phyloP scores from a whole-genome alignment of 2,113 vertebrate species.

The Cheirogaleus medius region DNA sequence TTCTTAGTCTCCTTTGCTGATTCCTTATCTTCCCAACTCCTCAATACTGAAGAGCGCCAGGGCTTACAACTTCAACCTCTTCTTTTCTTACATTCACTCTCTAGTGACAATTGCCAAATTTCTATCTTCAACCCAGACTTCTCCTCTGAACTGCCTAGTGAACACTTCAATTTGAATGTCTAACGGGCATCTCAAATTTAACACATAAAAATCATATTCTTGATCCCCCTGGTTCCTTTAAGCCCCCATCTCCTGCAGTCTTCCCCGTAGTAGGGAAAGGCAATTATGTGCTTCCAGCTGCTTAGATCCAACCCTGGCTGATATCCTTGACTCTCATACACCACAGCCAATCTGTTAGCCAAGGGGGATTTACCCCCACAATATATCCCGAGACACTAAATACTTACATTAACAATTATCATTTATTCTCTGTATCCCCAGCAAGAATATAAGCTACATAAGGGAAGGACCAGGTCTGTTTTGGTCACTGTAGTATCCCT shows the following conservation, averaged over 20 bases:
- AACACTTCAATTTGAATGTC: background rate
- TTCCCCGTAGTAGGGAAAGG: background rate
- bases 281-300: background rate
- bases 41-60: background rate
- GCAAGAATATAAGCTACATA: constrained; percentile 15
- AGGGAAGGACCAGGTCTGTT: background rate
- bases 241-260: background rate
- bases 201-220: background rate
- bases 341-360: background rate
- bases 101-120: background rate
- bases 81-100: background rate
- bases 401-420: background rate
- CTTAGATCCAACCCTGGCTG: background rate
- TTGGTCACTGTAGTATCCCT: background rate
- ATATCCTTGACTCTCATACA: background rate
- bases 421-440: background rate
- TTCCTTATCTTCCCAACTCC: background rate
- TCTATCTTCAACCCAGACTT: background rate
- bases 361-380: background rate
- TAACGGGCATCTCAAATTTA: background rate
- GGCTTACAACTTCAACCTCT: background rate
- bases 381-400: background rate
- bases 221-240: background rate
- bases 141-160: background rate
- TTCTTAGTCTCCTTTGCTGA: background rate